Conservation (phyloP, 1,140 invertebrate species). For the Sycophila sp. region DNA sequence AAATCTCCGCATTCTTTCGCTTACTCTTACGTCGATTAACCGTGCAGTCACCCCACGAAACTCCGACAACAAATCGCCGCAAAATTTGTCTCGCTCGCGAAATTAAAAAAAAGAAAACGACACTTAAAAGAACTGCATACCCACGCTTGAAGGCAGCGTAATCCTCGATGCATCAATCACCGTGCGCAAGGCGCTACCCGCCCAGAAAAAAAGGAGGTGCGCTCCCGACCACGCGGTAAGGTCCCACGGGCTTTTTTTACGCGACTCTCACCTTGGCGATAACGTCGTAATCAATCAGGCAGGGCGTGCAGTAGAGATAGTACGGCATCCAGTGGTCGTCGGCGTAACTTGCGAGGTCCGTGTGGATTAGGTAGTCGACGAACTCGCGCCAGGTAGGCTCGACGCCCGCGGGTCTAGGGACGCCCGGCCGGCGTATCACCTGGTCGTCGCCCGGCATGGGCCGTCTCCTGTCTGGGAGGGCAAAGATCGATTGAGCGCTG, state of each 20-base stretch:
- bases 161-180: neutral
- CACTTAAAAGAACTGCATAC: too few relatives aligned
- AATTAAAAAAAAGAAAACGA: too few relatives aligned
- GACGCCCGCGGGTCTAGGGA: conserved; percentile 52
- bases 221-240: too few relatives aligned
- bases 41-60: too few relatives aligned
- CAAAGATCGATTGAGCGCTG: too few relatives aligned
- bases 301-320: conserved; percentile 63
- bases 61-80: too few relatives aligned
- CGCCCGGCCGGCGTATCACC: conserved; percentile 39
- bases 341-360: conserved; percentile 55
- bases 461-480: conserved; percentile 45
- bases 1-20: too few relatives aligned
- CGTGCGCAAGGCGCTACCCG: neutral
- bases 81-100: too few relatives aligned
- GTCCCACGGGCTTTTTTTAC: too few relatives aligned
- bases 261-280: conserved; percentile 70
- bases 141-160: too few relatives aligned
- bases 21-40: too few relatives aligned
- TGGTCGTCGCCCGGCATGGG: conserved; percentile 38
- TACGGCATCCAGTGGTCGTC: conserved; percentile 69
- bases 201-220: too few relatives aligned
- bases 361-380: conserved; percentile 60
- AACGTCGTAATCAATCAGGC: conserved; percentile 60
- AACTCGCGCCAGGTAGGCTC: conserved; percentile 73